Base-by-base conservation (phyloP, 2,797 vertebrate species). In the Poeciliopsis paucimaculata region DNA sequence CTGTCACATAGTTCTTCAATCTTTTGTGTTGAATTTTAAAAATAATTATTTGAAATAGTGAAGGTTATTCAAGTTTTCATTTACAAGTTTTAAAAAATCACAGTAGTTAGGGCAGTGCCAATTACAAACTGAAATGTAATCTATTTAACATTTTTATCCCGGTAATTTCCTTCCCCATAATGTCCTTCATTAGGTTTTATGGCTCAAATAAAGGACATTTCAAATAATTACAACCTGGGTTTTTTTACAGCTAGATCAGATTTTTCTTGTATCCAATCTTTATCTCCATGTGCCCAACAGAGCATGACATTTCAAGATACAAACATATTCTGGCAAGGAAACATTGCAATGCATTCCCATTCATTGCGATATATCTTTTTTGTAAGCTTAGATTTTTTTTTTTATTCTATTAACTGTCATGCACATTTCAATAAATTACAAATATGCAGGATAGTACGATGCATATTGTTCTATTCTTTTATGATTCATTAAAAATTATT, bases 131-230 rank as follows among this genome's bases (percentile, higher is more conserved):
- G 62, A 66, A 66, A 39, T 66, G 18, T 66, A 39, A 20, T 66
- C 62, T 66, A 10, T 66, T 66, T 39, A 66, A 66, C 34, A 66
- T 66, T 66, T 66, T 66, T 34, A 66, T 36, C 18, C 8, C 34
- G 20, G 62, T 39, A 36, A 43, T 41, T 13, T 11, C 5, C 5
- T 41, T n/a, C 39, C 4, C 12, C 36, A 26, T 41, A 43, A 70
- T 11, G 23, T 26, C 39, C 39, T 43, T 43, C 66, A 68, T 78
- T 60, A 72, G 11, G 11, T 74, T 81, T 82, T 68, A 81, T 79
- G 49, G 77, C 71, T 80, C 47, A 73, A 62, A 34, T 62, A 18
- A 45, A 75, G 72, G 76, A 43, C 62, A 66, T 20, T 66, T 66
- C 16, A 20, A 39, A 60, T 68, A 41, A 78, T 76, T 66, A 84